Percentiles rank a stretch among this genome's conserved stretches.
Evolutionary conservation across 2,888 invertebrate genomes (phyloP).

Genomic region (Drosophila merina): DNA sequence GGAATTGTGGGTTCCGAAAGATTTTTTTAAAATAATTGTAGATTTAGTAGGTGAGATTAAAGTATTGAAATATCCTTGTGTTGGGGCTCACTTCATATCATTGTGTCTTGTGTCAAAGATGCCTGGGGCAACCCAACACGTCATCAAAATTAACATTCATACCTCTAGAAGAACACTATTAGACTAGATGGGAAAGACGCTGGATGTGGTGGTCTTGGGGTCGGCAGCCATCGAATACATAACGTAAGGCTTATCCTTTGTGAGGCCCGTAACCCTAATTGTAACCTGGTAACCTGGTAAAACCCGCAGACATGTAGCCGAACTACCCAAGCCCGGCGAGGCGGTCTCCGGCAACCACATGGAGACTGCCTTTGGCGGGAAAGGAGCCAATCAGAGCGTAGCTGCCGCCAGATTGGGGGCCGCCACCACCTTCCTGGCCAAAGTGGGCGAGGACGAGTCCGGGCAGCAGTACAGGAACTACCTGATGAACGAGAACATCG

Average conservation of each 20-base stretch:
- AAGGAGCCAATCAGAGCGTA: slow-evolving; percentile 98
- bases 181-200: slow-evolving; percentile 22
- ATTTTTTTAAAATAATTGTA: neutral
- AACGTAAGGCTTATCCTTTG: slow-evolving; percentile 85
- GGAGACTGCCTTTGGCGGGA: slow-evolving; percentile 95
- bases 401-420: slow-evolving; percentile 94
- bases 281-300: neutral
- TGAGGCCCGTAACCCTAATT: too few species aligned
- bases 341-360: slow-evolving; percentile 93
- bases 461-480: slow-evolving; percentile 91
- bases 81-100: too few species aligned
- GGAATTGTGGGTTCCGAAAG: neutral
- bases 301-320: slow-evolving; percentile 87
- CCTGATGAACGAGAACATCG: slow-evolving; percentile 87
- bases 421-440: slow-evolving; percentile 91
- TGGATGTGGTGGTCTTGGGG: slow-evolving; percentile 88
- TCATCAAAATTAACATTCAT: neutral
- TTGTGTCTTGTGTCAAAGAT: neutral
- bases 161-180: neutral
- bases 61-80: too few species aligned
- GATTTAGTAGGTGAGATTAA: neutral
- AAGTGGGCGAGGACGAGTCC: slow-evolving; percentile 94
- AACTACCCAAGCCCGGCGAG: slow-evolving; percentile 93
- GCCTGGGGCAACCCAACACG: neutral
- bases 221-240: slow-evolving; percentile 94